Base-by-base conservation (phyloP, 2,797 vertebrate species). In the Centropyge bicolor region DNA sequence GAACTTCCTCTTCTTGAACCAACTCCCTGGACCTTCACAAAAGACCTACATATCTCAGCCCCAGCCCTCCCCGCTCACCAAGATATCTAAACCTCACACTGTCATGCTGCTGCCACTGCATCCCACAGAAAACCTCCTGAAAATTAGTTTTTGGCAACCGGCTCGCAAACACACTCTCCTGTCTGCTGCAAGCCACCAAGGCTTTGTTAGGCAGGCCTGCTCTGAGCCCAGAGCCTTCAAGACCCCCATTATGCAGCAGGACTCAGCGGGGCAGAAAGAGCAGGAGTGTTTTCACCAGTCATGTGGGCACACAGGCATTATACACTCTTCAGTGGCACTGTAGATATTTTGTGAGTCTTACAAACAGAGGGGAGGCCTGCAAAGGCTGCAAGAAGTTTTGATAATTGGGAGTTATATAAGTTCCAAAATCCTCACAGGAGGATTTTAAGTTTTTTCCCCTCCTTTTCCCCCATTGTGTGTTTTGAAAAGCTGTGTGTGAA, bases 341-440 rank as follows among this genome's bases (percentile, higher is more conserved):
- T 88, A 93, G 93, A 94, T 95, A 95, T 95, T 95, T 94, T 94
- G 93, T 94, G 94, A 95, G 95, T 92, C 93, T 93, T 93, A 94
- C 93, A 95, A 96, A 95, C 94, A 95, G 92, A 93, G 86, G 89
- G 88, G 88, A 92, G 89, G 90, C 88, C 92, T 92, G 90, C 83
- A 89, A 86, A 92, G 89, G 90, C 93, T 93, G 92, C 91, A 88
- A 92, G 91, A 95, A 95, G 91, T 96, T 95, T 94, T 95, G 93
- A 95, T 96, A 96, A 95, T 96, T 96, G 95, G 95, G 94, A 94
- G 95, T 96, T 96, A 95, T 95, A 95, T 95, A 95, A 96, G 94
- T 95, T 94, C 91, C 88, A 91, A 95, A 96, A 96, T 95, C 95
- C 95, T 94, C 94, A 92, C 93, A 82, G 91, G 94, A 94, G 94